These are phyloP conservation scores for Melieria picta DNA, from an alignment of 2,888 invertebrate species.

Conservation along the genomic window DNA sequence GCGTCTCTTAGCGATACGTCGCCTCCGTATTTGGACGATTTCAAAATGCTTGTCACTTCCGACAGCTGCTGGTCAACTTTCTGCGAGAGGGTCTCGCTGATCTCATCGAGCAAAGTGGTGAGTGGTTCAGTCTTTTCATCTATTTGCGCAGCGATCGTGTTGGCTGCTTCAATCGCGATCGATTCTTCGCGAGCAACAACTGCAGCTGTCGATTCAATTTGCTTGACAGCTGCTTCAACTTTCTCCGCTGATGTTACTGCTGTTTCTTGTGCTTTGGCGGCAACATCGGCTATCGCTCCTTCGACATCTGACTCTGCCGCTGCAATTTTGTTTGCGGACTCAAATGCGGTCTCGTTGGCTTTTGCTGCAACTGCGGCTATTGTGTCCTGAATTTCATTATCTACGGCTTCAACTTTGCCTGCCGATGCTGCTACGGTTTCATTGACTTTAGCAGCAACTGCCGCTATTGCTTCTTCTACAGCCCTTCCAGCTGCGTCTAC, in stretches of 20 bases:
- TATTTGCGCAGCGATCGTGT: neutral
- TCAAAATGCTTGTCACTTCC: conserved; percentile 58
- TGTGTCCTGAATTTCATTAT: neutral
- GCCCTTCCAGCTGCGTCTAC: neutral
- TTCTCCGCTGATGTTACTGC: neutral
- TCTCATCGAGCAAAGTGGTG: conserved; percentile 23
- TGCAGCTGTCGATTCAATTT: neutral
- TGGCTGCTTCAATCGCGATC: neutral
- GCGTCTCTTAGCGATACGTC: conserved; percentile 7
- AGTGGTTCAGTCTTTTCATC: conserved; percentile 33
- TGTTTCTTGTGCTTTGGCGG: neutral
- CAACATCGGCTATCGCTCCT: neutral
- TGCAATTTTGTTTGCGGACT: neutral
- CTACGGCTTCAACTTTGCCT: neutral
- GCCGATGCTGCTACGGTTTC: conserved; percentile 48
- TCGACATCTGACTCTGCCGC: conserved; percentile 5
- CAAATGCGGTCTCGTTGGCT: neutral
- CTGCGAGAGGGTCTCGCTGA: conserved; percentile 47
- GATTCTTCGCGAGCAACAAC: neutral
- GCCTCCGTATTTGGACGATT: conserved; percentile 38
- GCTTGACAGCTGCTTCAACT: conserved; percentile 2
- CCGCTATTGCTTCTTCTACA: neutral
- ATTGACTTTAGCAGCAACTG: conserved; percentile 14
- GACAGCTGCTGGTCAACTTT: conserved; percentile 57
- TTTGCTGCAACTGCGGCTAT: too few relatives aligned